Conservation (phyloP, 2,113 vertebrate genomes). For the Gallinago paraguaiae region DNA sequence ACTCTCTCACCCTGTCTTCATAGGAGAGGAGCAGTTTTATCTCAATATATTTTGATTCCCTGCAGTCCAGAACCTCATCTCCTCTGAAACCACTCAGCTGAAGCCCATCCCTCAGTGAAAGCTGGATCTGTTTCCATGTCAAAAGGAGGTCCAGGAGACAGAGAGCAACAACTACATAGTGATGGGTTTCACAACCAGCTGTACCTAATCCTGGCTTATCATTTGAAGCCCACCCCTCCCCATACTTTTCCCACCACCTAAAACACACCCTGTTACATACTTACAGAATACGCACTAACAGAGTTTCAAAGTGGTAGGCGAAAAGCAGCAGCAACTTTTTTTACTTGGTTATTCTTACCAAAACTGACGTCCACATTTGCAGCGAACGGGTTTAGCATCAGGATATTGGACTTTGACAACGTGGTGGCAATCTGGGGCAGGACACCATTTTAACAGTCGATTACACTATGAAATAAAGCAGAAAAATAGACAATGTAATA, state of each 20-base stretch:
- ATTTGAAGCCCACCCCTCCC: background rate
- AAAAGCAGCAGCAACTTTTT: background rate
- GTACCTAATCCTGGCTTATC: background rate
- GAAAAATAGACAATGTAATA: background rate
- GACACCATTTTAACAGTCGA: conserved; percentile 99
- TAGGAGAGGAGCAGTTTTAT: background rate
- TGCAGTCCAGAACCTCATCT: background rate
- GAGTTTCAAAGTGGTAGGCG: no score
- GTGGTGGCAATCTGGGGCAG: conserved; percentile 99
- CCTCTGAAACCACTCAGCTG: background rate
- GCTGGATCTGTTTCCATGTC: background rate
- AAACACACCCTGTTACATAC: background rate
- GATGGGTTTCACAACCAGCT: background rate
- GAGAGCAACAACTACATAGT: background rate
- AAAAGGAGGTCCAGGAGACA: background rate
- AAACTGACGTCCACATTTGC: conserved; percentile 98
- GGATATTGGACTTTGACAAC: conserved; percentile 99
- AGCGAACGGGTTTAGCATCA: conserved; percentile 97
- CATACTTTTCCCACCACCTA: background rate
- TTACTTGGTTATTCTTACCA: conserved; percentile 79
- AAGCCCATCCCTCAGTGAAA: background rate
- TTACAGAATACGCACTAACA: background rate
- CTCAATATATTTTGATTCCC: background rate
- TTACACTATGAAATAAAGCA: conserved; percentile 84
- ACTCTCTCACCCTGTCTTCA: no score